Evolutionary conservation across 2,888 invertebrate species (phyloP).

Genomic region (Sinohyriopsis cumingii): DNA sequence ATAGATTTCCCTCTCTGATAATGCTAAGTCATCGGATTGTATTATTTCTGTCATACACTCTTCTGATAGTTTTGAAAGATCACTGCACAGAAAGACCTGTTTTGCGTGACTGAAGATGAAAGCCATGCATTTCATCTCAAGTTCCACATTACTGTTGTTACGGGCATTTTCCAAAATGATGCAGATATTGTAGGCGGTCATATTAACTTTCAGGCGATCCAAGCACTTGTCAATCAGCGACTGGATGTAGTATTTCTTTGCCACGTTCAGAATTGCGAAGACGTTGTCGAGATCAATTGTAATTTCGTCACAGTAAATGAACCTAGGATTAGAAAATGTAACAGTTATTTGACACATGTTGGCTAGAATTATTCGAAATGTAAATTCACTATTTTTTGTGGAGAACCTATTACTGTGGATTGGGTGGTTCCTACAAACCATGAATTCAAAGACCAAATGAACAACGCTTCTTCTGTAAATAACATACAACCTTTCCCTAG

Average conservation of each 20-base stretch:
- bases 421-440: no score
- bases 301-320: constrained; percentile 27
- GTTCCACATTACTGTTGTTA: constrained; percentile 28
- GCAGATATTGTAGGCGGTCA: constrained; percentile 40
- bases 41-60: constrained; percentile 37
- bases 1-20: constrained; percentile 38
- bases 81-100: constrained; percentile 27
- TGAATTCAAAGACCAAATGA: no score
- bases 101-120: constrained; percentile 31
- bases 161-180: constrained; percentile 37
- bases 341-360: not conserved
- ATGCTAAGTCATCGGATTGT: constrained; percentile 28
- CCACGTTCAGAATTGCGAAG: constrained; percentile 23
- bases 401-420: no score
- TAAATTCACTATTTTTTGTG: no score
- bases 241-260: constrained; percentile 39
- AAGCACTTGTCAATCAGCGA: constrained; percentile 38
- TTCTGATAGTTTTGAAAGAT: constrained; percentile 32
- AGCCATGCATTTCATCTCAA: constrained; percentile 31
- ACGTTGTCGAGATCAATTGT: constrained; percentile 29
- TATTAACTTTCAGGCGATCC: constrained; percentile 29
- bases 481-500: no score
- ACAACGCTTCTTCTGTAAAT: no score
- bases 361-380: no score
- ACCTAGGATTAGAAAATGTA: constrained; percentile 19